Base-by-base conservation (phyloP, 2,113 vertebrate species). In the Stegostoma tigrinum region DNA sequence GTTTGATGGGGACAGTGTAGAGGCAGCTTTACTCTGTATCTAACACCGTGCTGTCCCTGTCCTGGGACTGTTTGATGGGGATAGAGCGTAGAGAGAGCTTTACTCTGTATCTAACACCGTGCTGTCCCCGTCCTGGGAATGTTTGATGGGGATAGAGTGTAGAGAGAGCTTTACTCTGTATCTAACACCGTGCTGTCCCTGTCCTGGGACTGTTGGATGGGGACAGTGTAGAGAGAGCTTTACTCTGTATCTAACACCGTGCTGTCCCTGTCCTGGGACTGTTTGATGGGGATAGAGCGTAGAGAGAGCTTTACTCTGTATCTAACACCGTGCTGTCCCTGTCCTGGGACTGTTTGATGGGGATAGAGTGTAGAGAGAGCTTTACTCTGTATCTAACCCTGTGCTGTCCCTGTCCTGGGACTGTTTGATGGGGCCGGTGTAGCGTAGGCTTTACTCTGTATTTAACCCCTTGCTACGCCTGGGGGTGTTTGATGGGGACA, bases 11-110 rank as follows among this genome's bases (percentile, higher is more conserved):
- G 55, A 45, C 55, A 91, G 89, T 66, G 30, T n/a, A 42, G 55
- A 94, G 90, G 19, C n/a, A 94, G n/a, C 19, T 38, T 94, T 21
- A 68, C 90, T 61, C 89, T 91, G 89, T 91, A 66, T 64, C 30
- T 91, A 75, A 75, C 72, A 30, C 72, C 8, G 7, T 75, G 30
- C 72, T 75, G 30, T 75, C 30, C 27, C 72, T 75, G 72, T 75
- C 30, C 72, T 34, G 72, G 72, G 72, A 75, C 30, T 75, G 72
- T 48, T 48, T 48, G 86, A 66, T 91, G 89, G 30, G 34, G 55
- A 3, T 1, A 23, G 52, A 64, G 30, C 64, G 10, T 17, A 93
- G 30, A 66, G 61, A 34, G 3, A 67, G 34, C 10, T 66, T 93
- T 34, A 67, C 55, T 55, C 48, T n/a, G 24, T 61, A 64, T 55